Base-by-base conservation (phyloP, 2,888 invertebrate genomes). In the Hyppa rectilinea region DNA sequence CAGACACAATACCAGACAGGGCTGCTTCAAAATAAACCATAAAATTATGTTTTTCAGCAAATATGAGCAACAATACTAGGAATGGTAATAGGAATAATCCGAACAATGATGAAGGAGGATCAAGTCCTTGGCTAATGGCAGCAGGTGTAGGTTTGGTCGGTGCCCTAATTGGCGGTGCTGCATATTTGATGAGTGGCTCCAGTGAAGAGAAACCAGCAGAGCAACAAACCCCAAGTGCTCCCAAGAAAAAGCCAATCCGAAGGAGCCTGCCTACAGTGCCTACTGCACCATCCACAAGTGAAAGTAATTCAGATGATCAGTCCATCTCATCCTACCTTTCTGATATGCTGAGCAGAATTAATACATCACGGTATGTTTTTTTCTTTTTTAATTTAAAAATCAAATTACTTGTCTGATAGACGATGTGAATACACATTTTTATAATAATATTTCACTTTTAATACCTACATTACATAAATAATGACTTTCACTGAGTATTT, bases 81-180 rank as follows among this genome's bases (percentile, higher is more conserved):
- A 61, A 49, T 36, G 53, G 47, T 14, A 60, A 20, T 6, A 65
- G 43, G 9, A 61, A 49, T 36, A 77, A 69, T 47, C 61, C 49
- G 0, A 73, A 45, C 10, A 43, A 68, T 20, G 14, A 56, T n/a
- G 53, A 17, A 36, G 47, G 20, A 3, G 78, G 29, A 10, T 56
- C 62, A 0, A 58, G 53, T 7, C 14, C 71, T 9, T 79, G 72
- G 82, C 17, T 49, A 2, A 29, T 2, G 7, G 78, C 78, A 9
- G 82, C 63, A 17, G 78, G 59, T 0, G 58, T 79, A 1, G 87
- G 82, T 7, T 7, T 80, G 9, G 78, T 71, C 0, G 80, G 80
- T 34, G 79, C 83, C 0, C 2, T 81, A 3, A 71, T 75, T 0
- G 83, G 86, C 4, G 81, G 80, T 10, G 38, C 80, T 2, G 71